Evolutionary conservation across 1,140 invertebrate species (phyloP), one percentile per base, ranked within the genome.

Genomic region (Drosophila rhopaloa): DNA sequence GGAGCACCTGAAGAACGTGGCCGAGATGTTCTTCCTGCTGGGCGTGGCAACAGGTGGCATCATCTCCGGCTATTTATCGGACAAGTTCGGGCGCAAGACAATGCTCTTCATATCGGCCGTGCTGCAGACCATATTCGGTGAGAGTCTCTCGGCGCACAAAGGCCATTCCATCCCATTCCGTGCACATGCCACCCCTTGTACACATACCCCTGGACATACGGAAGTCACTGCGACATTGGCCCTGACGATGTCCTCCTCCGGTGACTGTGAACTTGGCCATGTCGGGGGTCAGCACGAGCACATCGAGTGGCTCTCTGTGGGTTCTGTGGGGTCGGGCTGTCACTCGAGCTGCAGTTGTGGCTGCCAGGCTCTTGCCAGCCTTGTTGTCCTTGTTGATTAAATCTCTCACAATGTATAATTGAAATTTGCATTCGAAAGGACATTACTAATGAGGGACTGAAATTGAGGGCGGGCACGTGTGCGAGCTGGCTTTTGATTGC

Each of bases 71-170:
- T 94, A 95, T 81, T 93, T 96, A 48, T 96, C 95, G n/a, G 95
- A 96, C 91, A 95, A 94, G 91, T 96, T 95, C 79, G 96, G 96
- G 7, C 93, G 96, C 61, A 97, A 97, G 92, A 94, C 93, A 48
- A 95, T 96, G 41, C 91, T 97, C 50, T 95, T 97, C 92, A 91
- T 95, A 32, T 94, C 96, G 58, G 93, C 96, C 48, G 77, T 95
- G 44, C 92, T 96, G 8, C 96, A 97, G 91, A 93, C 96, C 53
- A 92, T 94, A 50, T 93, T 95, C 27, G 95, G 95, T 93, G 84
- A 92, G 81, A 78, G 50, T 14, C 46, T 40, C 32, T 37, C 56
- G 37, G 27, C 13, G 16, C 46, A 19, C 29, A 76, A 65, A 76
- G 59, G 71, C 41, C 44, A 48, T 50, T 43, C n/a, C 19, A 10